Evolutionary conservation across 2,888 invertebrate species (phyloP).

Genomic region (Dendrolimus pini): DNA sequence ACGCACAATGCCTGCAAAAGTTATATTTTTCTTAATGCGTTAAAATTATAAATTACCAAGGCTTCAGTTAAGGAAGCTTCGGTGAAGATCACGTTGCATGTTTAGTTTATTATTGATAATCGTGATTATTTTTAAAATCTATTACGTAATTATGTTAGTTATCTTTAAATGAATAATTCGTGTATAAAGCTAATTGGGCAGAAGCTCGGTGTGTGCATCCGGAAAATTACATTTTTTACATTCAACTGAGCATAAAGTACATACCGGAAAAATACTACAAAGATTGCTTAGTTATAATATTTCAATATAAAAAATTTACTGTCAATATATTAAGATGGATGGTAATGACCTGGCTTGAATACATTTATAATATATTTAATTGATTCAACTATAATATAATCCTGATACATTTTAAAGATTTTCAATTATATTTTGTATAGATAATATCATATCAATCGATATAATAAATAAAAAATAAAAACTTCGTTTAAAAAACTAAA

Average conservation of each 20-base stretch:
- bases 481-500: too few relatives aligned
- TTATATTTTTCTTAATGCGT: constrained; percentile 9
- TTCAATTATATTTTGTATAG: too few relatives aligned
- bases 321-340: not conserved
- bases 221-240: constrained; percentile 17
- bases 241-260: not conserved
- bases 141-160: constrained; percentile 18
- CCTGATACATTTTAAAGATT: too few relatives aligned
- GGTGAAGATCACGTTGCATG: constrained; percentile 25
- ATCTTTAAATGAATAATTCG: constrained; percentile 20
- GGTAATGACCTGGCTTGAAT: not conserved
- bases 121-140: constrained; percentile 21
- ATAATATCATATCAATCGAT: too few relatives aligned
- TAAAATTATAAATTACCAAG: constrained; percentile 26
- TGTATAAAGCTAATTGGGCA: constrained; percentile 21
- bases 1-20: not conserved
- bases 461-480: too few relatives aligned
- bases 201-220: constrained; percentile 22
- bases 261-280: not conserved
- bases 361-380: too few relatives aligned
- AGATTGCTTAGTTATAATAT: not conserved
- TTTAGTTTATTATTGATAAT: constrained; percentile 26
- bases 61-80: constrained; percentile 30
- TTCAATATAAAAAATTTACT: not conserved
- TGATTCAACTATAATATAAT: too few relatives aligned